Evolutionary conservation across 2,113 vertebrate genomes (phyloP), one percentile per base, ranked within the genome.

Genomic region (Daubentonia madagascariensis): DNA sequence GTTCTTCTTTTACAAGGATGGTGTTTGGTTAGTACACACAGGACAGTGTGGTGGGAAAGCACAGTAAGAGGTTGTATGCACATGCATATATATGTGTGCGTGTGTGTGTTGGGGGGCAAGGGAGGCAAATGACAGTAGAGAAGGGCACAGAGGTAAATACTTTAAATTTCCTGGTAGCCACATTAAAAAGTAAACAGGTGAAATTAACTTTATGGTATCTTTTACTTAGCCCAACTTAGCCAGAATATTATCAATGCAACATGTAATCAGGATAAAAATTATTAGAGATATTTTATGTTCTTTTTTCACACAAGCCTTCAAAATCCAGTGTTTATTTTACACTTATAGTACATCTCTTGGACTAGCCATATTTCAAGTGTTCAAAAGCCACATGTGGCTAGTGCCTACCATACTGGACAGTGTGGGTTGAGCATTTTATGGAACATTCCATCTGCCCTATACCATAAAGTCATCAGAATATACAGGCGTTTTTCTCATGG

Each of bases 61-160:
- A 16, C 3, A 16, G 32, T 1, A 13, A 22, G 48, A 14, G 54
- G 13, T 43, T 32, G 16, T 7, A 0, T 16, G 8, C 61, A n/a
- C 28, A 9, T 17, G 23, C 3, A 3, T 0, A 12, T 28, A 4
- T 5, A 1, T 4, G 20, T 1, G 13, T 32, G 4, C 37, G 17
- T 23, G 35, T 9, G 32, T 48, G 50, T 12, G 4, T 9, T 8
- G 14, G 37, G 8, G 1, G 22, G 43, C 7, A 7, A 20, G 20
- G 32, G 52, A 52, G 23, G 52, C 28, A 61, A 79, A 30, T 28
- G 32, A 50, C 5, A n/a, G 63, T 79, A 61, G 5, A 54, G n/a
- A 61, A 96, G 83, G 50, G 22, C 43, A 48, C 54, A 18, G 6
- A 72, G 37, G 32, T 37, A 37, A 37, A 52, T 54, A 68, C 13